Base-by-base conservation (phyloP, 2,888 invertebrate genomes). In the Volucella bombylans region DNA sequence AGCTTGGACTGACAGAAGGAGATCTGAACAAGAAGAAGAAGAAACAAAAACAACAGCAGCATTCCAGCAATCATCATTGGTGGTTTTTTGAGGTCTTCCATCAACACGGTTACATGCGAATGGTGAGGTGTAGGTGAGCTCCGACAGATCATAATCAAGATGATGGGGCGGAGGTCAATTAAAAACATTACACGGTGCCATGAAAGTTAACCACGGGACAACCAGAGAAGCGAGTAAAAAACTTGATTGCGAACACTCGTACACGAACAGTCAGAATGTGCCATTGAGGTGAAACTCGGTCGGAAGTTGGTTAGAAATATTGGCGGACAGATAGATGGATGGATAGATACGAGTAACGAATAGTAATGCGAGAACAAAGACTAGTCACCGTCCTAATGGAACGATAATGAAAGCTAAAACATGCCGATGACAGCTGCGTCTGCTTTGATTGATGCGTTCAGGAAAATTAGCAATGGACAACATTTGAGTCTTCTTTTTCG, bases 391-490 rank as follows among this genome's bases (percentile, higher is more conserved):
- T 23, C 23, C 23, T 8, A 23, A 49, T 18, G 49, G 39, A 59
- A 39, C 15, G 12, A 43, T 10, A 45, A 72, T 62, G 71, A 72
- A 62, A 72, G 72, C 54, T 72, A 43, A 39, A 15, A 10, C 15
- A 15, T n/a, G 41, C 10, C 15, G 43, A 45, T 23, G 14, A 31
- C 31, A 31, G 6, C 6, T 31, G 31, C 31, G 31, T 31, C 39
- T 43, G 38, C 18, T 45, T 49, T 74, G 65, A 74, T 74, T 65
- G 47, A 74, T 74, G 65, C 49, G 65, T 65, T 65, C 57, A 41
- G 57, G 12, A 15, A 74, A 65, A 64, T 64, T 23, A 47, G 47
- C 45, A 15, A 38, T 43, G 61, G 52, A 23, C 23, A 23, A 31
- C 31, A 6, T 31, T 31, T 31, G 31, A 31, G 4, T 31, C 31